Percentiles rank a stretch among this genome's conserved stretches.
Conservation (phyloP, 2,113 vertebrate species). For the Isurus oxyrinchus region DNA sequence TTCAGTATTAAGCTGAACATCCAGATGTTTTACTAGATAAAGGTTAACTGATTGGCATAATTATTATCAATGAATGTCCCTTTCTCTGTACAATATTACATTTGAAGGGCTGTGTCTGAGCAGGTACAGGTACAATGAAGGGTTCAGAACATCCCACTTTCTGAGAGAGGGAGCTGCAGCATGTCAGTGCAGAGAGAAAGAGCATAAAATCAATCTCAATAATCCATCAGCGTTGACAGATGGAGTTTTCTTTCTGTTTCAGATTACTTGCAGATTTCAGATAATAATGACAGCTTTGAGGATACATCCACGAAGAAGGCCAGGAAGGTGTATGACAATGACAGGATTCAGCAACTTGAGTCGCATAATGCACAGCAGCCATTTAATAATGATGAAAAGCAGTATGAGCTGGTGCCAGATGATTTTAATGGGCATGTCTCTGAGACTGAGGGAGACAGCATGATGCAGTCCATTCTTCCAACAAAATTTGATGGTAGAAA, state of each 20-base stretch:
- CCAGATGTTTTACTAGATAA: neutral
- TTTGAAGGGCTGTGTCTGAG: neutral
- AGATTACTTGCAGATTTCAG: neutral
- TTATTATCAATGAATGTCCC: neutral
- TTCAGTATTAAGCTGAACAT: neutral
- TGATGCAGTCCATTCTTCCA: neutral
- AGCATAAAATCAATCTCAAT: neutral
- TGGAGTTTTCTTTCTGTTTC: neutral
- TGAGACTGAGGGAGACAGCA: neutral
- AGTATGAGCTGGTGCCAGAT: too few relatives aligned
- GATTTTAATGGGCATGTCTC: neutral
- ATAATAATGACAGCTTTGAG: neutral
- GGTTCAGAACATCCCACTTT: neutral
- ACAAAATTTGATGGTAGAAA: neutral
- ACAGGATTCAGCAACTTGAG: neutral
- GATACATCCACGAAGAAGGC: neutral
- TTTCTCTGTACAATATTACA: neutral
- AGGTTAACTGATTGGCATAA: neutral
- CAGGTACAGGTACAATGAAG: neutral
- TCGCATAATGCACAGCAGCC: neutral
- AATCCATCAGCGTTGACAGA: neutral
- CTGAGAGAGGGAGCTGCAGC: neutral
- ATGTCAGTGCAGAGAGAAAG: neutral
- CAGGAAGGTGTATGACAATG: neutral
- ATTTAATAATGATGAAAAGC: neutral